A percentile compares a stretch with the other conserved stretches of the same genome.
Conservation (phyloP, 2,797 vertebrate species). For the Australoheros facetus region DNA sequence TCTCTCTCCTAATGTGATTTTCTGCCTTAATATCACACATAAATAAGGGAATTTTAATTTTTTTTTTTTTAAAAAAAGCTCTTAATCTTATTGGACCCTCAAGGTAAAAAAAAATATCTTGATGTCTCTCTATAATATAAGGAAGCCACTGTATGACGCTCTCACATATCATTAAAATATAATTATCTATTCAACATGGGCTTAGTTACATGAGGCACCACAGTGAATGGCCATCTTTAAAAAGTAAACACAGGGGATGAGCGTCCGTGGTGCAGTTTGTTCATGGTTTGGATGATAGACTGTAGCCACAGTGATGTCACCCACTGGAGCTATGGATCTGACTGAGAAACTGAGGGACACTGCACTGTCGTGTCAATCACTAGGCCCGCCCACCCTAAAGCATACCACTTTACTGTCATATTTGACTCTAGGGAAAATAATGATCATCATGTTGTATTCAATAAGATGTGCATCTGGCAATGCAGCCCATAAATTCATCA, state of each 20-base stretch:
- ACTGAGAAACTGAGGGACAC: too few relatives aligned
- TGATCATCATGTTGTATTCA: too few relatives aligned
- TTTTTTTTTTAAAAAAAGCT: slow-evolving; percentile 14
- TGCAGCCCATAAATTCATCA: too few relatives aligned
- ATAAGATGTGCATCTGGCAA: too few relatives aligned
- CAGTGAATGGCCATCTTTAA: neutral
- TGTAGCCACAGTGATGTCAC: too few relatives aligned
- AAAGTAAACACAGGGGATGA: neutral
- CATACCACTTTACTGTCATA: too few relatives aligned
- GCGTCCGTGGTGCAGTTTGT: neutral
- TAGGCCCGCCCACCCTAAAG: neutral
- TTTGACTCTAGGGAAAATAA: too few relatives aligned
- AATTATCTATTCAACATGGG: neutral
- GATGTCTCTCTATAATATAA: neutral
- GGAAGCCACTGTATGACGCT: neutral
- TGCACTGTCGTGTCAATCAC: neutral
- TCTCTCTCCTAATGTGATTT: slow-evolving; percentile 58
- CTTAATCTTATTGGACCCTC: slow-evolving; percentile 30
- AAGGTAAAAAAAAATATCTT: slow-evolving; percentile 3
- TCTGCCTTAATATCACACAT: slow-evolving; percentile 49
- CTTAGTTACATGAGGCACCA: neutral
- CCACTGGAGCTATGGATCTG: too few relatives aligned
- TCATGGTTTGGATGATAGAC: too few relatives aligned
- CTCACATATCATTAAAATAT: neutral
- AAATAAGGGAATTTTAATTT: slow-evolving; percentile 51